Conservation (phyloP, 2,113 vertebrate genomes). For the Setophaga petechia region DNA sequence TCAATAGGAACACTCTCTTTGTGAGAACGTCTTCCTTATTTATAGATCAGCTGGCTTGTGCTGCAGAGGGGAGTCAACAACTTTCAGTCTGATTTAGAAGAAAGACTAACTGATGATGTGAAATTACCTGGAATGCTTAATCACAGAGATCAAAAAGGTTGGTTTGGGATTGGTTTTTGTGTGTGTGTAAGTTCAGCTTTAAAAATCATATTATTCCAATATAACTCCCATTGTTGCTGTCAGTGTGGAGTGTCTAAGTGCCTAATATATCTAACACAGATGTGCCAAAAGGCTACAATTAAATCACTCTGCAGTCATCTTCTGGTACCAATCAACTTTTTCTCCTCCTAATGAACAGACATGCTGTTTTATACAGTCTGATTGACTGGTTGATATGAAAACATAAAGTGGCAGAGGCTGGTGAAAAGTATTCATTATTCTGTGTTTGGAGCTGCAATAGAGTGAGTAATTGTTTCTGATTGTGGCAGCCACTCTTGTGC, state of each 20-base stretch:
- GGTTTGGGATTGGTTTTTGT: neutral
- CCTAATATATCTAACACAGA: slow-evolving; percentile 33
- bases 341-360: slow-evolving; percentile 58
- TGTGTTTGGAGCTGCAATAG: slow-evolving; percentile 19
- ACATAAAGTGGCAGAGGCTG: slow-evolving; percentile 32
- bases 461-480: slow-evolving; percentile 49
- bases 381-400: slow-evolving; percentile 63
- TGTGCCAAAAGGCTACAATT: slow-evolving; percentile 58
- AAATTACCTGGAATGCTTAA: slow-evolving; percentile 36
- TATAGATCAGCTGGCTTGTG: neutral
- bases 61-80: neutral
- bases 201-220: slow-evolving; percentile 36
- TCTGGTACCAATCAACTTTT: slow-evolving; percentile 60
- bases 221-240: slow-evolving; percentile 47
- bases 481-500: neutral
- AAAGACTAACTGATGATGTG: slow-evolving; percentile 12
- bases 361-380: slow-evolving; percentile 47
- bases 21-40: neutral
- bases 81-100: neutral
- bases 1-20: slow-evolving; percentile 10
- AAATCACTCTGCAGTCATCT: slow-evolving; percentile 58
- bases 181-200: neutral
- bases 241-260: slow-evolving; percentile 3
- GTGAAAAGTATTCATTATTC: slow-evolving; percentile 35
- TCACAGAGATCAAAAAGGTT: neutral